These are phyloP conservation scores for Pollimyrus isidori DNA, from an alignment of 2,113 vertebrate species.

Conservation along the genomic window DNA sequence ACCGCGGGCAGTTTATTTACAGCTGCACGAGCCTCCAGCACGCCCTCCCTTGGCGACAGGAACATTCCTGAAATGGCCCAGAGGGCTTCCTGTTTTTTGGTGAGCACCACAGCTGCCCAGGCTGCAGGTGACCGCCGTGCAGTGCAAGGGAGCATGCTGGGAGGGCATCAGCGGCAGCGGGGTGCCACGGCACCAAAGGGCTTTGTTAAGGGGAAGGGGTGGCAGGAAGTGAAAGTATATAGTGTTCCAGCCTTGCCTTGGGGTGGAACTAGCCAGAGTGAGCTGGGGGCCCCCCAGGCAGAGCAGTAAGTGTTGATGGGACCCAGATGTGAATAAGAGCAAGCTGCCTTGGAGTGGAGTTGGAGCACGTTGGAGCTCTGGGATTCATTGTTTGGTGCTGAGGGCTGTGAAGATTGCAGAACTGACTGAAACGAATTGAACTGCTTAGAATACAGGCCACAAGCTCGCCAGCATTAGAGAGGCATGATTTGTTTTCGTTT, in stretches of 20 bases:
- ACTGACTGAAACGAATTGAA: slow-evolving; percentile 40
- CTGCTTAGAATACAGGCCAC: slow-evolving; percentile 36
- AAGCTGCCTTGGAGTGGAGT: slow-evolving; percentile 19
- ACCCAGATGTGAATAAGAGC: slow-evolving; percentile 36
- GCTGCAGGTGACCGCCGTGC: neutral
- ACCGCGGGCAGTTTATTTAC: neutral
- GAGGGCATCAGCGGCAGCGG: neutral
- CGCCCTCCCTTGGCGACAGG: neutral
- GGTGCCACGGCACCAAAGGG: neutral
- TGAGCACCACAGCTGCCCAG: neutral
- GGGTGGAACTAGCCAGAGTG: neutral
- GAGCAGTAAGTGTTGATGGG: slow-evolving; percentile 31
- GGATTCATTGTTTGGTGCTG: slow-evolving; percentile 48
- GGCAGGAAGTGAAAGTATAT: neutral
- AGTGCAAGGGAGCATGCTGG: neutral
- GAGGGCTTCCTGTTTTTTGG: neutral
- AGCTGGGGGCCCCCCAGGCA: slow-evolving; percentile 38
- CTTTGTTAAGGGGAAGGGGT: neutral
- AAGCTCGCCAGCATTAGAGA: slow-evolving; percentile 28
- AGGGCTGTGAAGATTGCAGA: slow-evolving; percentile 42
- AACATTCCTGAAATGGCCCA: neutral
- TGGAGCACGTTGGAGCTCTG: slow-evolving; percentile 22
- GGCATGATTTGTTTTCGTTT: neutral
- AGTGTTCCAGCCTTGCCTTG: neutral
- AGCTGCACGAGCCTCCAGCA: neutral